Base-by-base conservation (phyloP, 2,113 vertebrate species). In the Macheiramphus alcinus region DNA sequence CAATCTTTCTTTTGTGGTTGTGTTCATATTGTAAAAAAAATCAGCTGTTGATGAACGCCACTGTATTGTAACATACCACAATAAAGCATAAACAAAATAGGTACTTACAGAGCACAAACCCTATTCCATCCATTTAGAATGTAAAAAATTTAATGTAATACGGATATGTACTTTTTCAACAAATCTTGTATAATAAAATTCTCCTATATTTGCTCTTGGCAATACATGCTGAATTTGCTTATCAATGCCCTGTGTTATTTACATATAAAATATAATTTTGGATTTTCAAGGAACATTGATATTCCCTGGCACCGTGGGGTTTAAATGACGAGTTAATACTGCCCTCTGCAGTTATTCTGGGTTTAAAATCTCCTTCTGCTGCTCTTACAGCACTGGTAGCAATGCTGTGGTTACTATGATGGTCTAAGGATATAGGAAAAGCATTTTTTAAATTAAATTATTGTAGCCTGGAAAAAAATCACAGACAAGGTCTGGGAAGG, bases 261-360 rank as follows among this genome's bases (percentile, higher is more conserved):
- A 45, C 38, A 27, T 40, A 16, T 11, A 65, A 87, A 91, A 71
- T 32, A 45, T 16, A 19, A 13, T 63, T 50, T 27, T 52, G 40
- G 4, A 20, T 82, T 91, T 73, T 40, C 70, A 80, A 48, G 12
- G 13, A 19, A 42, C 15, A 5, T 48, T 47, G 52, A 10, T 48
- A 25, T 82, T 75, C 13, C 31, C 23, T 16, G 7, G 8, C 26
- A 29, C 27, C 11, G 13, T 4, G 19, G 7, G 8, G 29, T 59
- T 86, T 50, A 76, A 92, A 80, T 10, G 18, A 47, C 0, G 13
- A 94, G 80, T 91, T 94, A 48, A 90, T 67, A 74, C 92, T 94
- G 96, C 95, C 96, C 96, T 96, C 96, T 97, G 81, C 96, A 94
- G 96, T 65, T 85, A 25, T 5, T 68, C 53, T 45, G 40, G 11